phyloP scores from a whole-genome alignment of 1,140 invertebrate genomes.

The Pectinophora gossypiella region DNA sequence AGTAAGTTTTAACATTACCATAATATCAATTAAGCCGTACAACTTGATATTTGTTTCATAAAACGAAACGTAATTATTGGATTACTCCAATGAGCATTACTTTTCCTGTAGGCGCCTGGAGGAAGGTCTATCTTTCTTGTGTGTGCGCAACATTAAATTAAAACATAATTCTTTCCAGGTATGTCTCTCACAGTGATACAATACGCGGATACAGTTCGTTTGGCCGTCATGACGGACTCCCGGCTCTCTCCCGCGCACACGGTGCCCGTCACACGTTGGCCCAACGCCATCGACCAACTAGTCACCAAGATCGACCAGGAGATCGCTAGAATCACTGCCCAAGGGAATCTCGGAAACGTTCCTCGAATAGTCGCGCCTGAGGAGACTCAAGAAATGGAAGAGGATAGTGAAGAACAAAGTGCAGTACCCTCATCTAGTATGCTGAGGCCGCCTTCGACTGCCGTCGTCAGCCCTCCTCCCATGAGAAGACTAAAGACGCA shows the following conservation, averaged over 20 bases:
- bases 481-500: slow-evolving; percentile 20
- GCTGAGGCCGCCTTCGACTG: slow-evolving; percentile 19
- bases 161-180: slow-evolving; percentile 77
- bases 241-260: slow-evolving; percentile 78
- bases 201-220: slow-evolving; percentile 80
- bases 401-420: slow-evolving; percentile 3
- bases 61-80: too few relatives aligned
- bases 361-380: slow-evolving; percentile 7
- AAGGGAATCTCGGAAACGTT: slow-evolving; percentile 11
- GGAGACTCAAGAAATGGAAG: not conserved
- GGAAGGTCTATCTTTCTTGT: too few relatives aligned
- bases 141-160: too few relatives aligned
- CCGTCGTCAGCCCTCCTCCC: slow-evolving; percentile 28
- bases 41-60: slow-evolving; percentile 11
- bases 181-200: slow-evolving; percentile 86
- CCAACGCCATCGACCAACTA: slow-evolving; percentile 43
- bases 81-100: too few relatives aligned
- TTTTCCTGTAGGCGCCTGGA: too few relatives aligned
- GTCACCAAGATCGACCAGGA: slow-evolving; percentile 51
- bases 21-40: too few relatives aligned
- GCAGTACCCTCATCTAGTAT: slow-evolving; percentile 6
- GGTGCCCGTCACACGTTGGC: slow-evolving; percentile 53
- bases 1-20: slow-evolving; percentile 76
- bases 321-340: slow-evolving; percentile 41
- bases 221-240: slow-evolving; percentile 86